Evolutionary conservation across 2,797 vertebrate species (phyloP).

Genomic region (Molossus alvarezi): DNA sequence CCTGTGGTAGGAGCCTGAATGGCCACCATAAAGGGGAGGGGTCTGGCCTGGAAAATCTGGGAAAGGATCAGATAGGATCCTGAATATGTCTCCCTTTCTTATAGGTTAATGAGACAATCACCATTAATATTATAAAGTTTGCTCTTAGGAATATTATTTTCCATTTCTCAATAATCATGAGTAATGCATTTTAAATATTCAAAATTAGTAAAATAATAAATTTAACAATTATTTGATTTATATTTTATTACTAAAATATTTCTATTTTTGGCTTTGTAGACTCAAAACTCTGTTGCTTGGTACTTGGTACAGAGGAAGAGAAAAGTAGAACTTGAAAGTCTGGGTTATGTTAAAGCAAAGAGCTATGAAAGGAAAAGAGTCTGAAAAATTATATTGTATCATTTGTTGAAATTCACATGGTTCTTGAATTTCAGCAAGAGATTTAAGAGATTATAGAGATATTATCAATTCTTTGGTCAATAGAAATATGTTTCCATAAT

Average conservation of each 20-base stretch:
- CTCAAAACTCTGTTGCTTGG: background rate
- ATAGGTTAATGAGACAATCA: background rate
- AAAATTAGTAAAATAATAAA: constrained; percentile 52
- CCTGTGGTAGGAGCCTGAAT: background rate
- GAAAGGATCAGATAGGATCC: background rate
- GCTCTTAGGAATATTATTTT: background rate
- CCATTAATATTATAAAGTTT: background rate
- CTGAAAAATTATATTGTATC: background rate
- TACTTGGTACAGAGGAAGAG: background rate
- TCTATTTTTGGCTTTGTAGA: background rate
- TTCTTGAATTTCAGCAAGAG: constrained; percentile 44
- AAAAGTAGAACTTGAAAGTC: background rate
- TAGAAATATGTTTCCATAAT: constrained; percentile 20
- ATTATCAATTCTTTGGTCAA: background rate
- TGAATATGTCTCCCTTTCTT: background rate
- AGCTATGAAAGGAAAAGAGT: background rate
- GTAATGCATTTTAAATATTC: constrained; percentile 18
- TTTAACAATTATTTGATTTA: background rate
- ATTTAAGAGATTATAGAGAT: constrained; percentile 15
- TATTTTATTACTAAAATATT: background rate
- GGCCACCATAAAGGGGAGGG: background rate
- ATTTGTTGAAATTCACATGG: constrained; percentile 51
- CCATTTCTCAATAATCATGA: background rate
- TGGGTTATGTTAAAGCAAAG: background rate
- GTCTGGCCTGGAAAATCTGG: background rate